Percentiles rank a stretch among this genome's conserved stretches.
Evolutionary conservation across 2,113 vertebrate species (phyloP).

Genomic region (Plotosus lineatus): DNA sequence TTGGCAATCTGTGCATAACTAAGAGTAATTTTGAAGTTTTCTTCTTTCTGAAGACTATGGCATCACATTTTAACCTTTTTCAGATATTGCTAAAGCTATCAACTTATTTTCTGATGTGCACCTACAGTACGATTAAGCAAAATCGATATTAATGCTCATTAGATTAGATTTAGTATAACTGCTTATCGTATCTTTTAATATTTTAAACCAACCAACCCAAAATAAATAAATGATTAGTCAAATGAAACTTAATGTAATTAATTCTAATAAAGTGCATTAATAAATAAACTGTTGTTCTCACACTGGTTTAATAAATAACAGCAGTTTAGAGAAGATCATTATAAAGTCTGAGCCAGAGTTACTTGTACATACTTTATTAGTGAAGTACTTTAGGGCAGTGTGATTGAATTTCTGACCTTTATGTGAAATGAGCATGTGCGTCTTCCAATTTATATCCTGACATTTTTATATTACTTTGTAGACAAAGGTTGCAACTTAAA

Average conservation of each 20-base stretch:
- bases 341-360: slow-evolving; percentile 68
- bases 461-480: slow-evolving; percentile 76
- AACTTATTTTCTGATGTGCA: not conserved
- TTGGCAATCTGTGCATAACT: not conserved
- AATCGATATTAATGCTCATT: no score
- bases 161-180: no score
- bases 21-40: not conserved
- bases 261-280: not conserved
- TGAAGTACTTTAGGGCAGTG: slow-evolving; percentile 67
- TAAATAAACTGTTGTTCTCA: not conserved
- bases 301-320: slow-evolving; percentile 48
- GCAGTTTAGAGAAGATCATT: slow-evolving; percentile 60
- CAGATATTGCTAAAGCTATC: slow-evolving; percentile 27
- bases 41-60: not conserved
- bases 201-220: no score
- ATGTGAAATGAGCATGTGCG: slow-evolving; percentile 70
- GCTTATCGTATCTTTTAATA: no score
- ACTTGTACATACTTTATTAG: slow-evolving; percentile 77
- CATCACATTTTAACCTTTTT: slow-evolving; percentile 9
- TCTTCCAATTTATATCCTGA: slow-evolving; percentile 77
- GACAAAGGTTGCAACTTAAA: slow-evolving; percentile 74
- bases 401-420: slow-evolving; percentile 83
- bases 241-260: slow-evolving; percentile 7
- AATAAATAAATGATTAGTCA: no score
- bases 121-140: no score